Base-by-base conservation (phyloP, 2,888 invertebrate genomes). In the Drosophila yooni region DNA sequence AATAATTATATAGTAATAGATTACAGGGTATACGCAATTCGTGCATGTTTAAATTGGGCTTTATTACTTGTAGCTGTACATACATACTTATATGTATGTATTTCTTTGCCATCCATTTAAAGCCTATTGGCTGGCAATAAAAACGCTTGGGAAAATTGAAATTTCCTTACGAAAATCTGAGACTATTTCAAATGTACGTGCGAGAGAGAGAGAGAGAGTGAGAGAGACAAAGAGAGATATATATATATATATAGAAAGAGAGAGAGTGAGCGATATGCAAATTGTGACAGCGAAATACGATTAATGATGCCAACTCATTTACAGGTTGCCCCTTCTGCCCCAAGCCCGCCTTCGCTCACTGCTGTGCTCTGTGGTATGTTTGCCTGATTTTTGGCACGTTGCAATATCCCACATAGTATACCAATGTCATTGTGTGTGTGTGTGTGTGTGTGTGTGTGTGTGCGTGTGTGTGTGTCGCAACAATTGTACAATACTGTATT, bases 381-480 rank as follows among this genome's bases (percentile, higher is more conserved):
- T 71, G 74, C 79, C 74, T 86, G 88, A 83, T 76, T 79, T 76
- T 81, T 88, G 89, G 87, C 89, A 84, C 89, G 78, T 57, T 56
- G 61, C 57, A 73, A 53, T 43, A 54, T 27, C 29, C 8, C 51
- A 50, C 27, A 29, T 38, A 53, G 18, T 21, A 46, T 46, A 15
- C 15, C 46, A 15, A 25, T 25, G 21, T 13, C 7, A 50, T 27
- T n/a, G 11, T 69, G 29, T 43, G 21, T 56, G 18, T 57, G 13
- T 53, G 27, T n/a, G 11, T 69, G 29, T 43, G n/a, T 53, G 27
- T n/a, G 11, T 69, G 29, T 43, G n/a, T 56, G 18, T 57, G 13
- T 27, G 27, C 52, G 15, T 50, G 46, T 53, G 25, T 40, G 66
- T 46, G 43, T 67, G 57, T 79, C 51, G 53, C 68, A 62, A 76